These are phyloP conservation scores for Lanistes nyassanus DNA, from an alignment of 1,140 invertebrate genomes.

Conservation along the genomic window DNA sequence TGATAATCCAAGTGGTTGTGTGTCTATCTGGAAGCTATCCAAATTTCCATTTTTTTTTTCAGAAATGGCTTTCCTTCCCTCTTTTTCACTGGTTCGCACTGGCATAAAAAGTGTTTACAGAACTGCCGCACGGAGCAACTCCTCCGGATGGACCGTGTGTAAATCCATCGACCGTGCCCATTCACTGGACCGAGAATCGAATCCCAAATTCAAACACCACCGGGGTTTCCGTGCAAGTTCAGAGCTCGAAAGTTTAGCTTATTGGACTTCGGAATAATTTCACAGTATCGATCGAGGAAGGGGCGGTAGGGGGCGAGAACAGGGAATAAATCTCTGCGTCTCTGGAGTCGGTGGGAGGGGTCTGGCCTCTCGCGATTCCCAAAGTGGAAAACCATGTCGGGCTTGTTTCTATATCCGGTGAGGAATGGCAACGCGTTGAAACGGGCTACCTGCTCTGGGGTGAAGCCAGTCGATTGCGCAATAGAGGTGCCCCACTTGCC, in stretches of 20 bases:
- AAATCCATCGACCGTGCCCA: neutral
- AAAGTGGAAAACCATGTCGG: slow-evolving; percentile 7
- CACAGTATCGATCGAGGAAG: no score
- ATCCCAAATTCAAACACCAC: no score
- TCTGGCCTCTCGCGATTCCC: neutral
- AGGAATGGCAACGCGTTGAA: neutral
- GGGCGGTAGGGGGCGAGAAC: neutral
- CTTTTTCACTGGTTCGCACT: no score
- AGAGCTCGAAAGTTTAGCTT: no score
- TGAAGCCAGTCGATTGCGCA: slow-evolving; percentile 5
- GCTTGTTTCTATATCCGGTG: slow-evolving; percentile 1
- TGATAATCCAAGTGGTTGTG: no score
- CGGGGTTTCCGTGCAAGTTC: no score
- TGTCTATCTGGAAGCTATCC: no score
- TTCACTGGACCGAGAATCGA: no score
- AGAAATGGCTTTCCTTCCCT: no score
- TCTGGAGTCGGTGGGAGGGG: neutral
- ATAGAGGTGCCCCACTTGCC: neutral
- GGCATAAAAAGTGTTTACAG: neutral
- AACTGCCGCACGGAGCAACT: neutral
- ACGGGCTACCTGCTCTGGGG: neutral
- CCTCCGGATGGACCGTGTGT: slow-evolving; percentile 1
- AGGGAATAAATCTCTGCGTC: neutral
- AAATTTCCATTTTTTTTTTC: no score
- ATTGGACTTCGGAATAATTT: no score